Percentiles rank a stretch among this genome's conserved stretches.
Conservation (phyloP, 1,140 invertebrate species). For the Hyphantria cunea region DNA sequence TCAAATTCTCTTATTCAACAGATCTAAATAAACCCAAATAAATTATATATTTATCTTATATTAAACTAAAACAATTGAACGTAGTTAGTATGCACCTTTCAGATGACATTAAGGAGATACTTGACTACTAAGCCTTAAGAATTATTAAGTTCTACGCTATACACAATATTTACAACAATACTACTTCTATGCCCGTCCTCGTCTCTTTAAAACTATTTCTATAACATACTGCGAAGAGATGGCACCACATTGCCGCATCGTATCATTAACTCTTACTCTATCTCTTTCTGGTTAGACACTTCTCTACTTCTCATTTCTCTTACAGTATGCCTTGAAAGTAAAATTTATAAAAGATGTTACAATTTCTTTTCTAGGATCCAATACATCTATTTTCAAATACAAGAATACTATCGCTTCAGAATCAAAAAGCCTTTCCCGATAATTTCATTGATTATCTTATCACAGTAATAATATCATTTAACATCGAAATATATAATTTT, state of each 20-base stretch:
- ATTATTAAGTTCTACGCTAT: slow-evolving; percentile 21
- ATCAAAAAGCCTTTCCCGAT: slow-evolving; percentile 16
- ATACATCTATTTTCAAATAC: slow-evolving; percentile 1
- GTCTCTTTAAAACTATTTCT: background rate
- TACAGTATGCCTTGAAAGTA: too few relatives aligned
- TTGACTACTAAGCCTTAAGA: slow-evolving; percentile 12
- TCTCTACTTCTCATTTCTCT: too few relatives aligned
- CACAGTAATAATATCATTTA: slow-evolving; percentile 46
- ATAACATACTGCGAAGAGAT: too few relatives aligned
- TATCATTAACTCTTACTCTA: too few relatives aligned
- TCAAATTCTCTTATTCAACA: slow-evolving; percentile 24
- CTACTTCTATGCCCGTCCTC: background rate
- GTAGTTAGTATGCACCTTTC: slow-evolving; percentile 8
- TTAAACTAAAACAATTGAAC: slow-evolving; percentile 19
- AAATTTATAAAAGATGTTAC: too few relatives aligned
- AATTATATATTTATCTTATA: slow-evolving; percentile 24
- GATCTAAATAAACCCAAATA: slow-evolving; percentile 36
- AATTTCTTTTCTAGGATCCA: too few relatives aligned
- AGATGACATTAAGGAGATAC: slow-evolving; percentile 24
- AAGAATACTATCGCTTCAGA: slow-evolving; percentile 16
- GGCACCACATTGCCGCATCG: too few relatives aligned
- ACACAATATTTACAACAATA: slow-evolving; percentile 26
- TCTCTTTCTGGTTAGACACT: too few relatives aligned
- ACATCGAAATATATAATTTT: slow-evolving; percentile 25
- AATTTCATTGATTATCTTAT: slow-evolving; percentile 38